Percentiles rank a stretch among this genome's conserved stretches.
phyloP scores from a whole-genome alignment of 2,888 invertebrate species.

The Eulithis prunata region DNA sequence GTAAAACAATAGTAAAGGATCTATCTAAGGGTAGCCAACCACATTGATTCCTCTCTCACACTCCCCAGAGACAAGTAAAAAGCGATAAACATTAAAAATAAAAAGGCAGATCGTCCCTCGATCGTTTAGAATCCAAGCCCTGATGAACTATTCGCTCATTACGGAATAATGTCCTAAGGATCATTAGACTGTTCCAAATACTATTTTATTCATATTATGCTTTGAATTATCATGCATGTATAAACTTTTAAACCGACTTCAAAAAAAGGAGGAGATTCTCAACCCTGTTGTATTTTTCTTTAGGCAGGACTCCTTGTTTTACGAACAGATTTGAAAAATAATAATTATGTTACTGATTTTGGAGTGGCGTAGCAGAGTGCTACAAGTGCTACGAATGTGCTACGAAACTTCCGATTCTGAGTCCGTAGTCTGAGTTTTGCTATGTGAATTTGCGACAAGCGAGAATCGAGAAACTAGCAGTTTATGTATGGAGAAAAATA shows the following conservation, averaged over 20 bases:
- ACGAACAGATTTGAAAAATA: too few species aligned
- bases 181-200: constrained; percentile 22
- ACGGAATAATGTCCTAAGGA: constrained; percentile 25
- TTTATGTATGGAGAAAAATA: too few species aligned
- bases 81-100: constrained; percentile 82
- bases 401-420: too few species aligned
- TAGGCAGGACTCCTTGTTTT: too few species aligned
- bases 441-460: too few species aligned
- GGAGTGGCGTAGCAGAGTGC: too few species aligned
- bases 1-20: constrained; percentile 28
- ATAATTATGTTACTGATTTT: too few species aligned
- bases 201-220: constrained; percentile 22
- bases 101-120: constrained; percentile 63
- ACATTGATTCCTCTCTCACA: constrained; percentile 79
- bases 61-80: constrained; percentile 72
- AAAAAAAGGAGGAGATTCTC: too few species aligned
- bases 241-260: not conserved
- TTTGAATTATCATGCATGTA: not conserved
- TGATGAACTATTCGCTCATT: constrained; percentile 31
- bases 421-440: too few species aligned
- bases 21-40: constrained; percentile 57
- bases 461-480: too few species aligned
- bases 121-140: constrained; percentile 15
- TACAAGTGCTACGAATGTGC: not conserved
- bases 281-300: too few species aligned